A percentile compares a stretch with the other conserved stretches of the same genome.
phyloP scores from a whole-genome alignment of 2,888 invertebrate genomes.

The Oligia latruncula region DNA sequence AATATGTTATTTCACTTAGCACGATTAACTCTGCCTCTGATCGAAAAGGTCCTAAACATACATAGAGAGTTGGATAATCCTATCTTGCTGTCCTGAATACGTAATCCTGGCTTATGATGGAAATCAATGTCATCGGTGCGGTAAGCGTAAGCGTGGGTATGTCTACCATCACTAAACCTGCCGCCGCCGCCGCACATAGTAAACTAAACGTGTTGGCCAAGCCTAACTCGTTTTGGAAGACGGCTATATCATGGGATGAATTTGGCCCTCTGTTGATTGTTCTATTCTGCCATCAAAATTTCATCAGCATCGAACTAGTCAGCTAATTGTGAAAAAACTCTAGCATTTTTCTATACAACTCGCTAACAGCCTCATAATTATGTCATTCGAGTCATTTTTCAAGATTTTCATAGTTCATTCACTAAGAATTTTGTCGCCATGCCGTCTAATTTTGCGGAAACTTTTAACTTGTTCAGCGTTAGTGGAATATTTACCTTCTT shows the following conservation, averaged over 20 bases:
- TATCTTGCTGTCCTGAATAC: conserved; percentile 38
- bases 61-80: conserved; percentile 7
- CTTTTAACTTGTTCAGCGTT: not conserved
- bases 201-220: conserved; percentile 11
- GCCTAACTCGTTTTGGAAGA: not conserved
- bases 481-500: not conserved
- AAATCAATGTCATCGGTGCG: conserved; percentile 33
- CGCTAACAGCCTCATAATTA: not conserved
- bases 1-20: not conserved
- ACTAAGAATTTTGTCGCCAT: no score
- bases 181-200: not conserved
- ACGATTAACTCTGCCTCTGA: not conserved
- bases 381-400: not conserved
- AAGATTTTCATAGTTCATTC: not conserved
- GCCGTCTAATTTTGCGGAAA: not conserved
- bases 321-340: not conserved
- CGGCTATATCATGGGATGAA: not conserved
- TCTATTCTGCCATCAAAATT: not conserved
- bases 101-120: conserved; percentile 31
- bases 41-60: conserved; percentile 15
- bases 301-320: no score
- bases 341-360: no score
- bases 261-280: not conserved
- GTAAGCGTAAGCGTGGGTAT: not conserved
- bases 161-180: conserved; percentile 9